These are phyloP conservation scores for Acronicta aceris DNA, from an alignment of 2,888 invertebrate genomes.

Conservation along the genomic window DNA sequence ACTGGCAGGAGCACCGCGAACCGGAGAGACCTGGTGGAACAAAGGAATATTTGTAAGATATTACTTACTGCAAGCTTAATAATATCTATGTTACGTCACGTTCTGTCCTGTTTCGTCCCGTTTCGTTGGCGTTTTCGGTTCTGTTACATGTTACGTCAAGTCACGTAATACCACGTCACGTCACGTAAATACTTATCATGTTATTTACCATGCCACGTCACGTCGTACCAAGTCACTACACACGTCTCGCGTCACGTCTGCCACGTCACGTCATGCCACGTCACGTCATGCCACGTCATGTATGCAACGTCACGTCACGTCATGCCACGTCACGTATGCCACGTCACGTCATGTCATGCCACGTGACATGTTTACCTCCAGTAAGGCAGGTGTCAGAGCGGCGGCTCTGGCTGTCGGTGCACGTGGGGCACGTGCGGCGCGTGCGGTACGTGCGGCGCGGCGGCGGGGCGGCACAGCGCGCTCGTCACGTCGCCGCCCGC, in stretches of 20 bases:
- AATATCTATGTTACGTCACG: background rate
- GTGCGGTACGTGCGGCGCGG: constrained; percentile 63
- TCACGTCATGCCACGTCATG: background rate
- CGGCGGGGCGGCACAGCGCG: constrained; percentile 77
- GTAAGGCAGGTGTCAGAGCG: constrained; percentile 91
- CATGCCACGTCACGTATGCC: background rate
- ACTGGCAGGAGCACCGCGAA: constrained; percentile 92
- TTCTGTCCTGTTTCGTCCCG: background rate
- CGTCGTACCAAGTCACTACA: background rate
- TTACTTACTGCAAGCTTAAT: background rate
- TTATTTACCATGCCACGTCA: background rate
- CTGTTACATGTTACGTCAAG: background rate
- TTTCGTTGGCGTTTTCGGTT: too few species aligned
- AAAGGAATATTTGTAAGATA: background rate
- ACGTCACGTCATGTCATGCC: background rate
- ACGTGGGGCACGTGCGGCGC: constrained; percentile 70
- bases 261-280: background rate
- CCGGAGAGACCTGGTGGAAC: constrained; percentile 89
- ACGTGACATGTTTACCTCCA: constrained; percentile 83
- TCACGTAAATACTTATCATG: background rate
- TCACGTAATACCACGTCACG: background rate
- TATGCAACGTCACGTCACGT: background rate
- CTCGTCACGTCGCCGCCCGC: constrained; percentile 57
- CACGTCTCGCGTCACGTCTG: background rate
- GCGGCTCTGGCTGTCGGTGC: constrained; percentile 81